Evolutionary conservation across 1,140 invertebrate species (phyloP), one percentile per base, ranked within the genome.

Genomic region (Solen grandis): DNA sequence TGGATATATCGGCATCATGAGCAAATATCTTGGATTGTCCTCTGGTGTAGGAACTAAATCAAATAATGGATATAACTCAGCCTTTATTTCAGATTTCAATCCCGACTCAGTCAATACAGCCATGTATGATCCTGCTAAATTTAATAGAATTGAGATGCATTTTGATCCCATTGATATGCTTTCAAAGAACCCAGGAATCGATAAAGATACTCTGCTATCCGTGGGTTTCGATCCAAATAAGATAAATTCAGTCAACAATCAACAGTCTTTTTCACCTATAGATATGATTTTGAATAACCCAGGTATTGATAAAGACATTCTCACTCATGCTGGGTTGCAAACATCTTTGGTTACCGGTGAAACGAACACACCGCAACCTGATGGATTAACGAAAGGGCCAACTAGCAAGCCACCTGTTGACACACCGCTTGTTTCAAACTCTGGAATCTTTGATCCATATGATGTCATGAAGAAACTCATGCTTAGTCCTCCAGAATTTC

Each of bases 141-240:
- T 63, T 38, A 76, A 76, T 38, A 55, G 66, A 33, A 50, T 50
- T 22, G 46, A 76, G 35, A 16, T 76, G 5, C 41, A 76, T 55
- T 55, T 76, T 46, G 73, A 76, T 35, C 73, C 73, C 8, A 14
- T 66, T 33, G 62, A 76, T 38, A 76, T 76, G 73, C 73, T 76
- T 5, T 25, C 22, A 13, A 52, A 54, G 19, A 76, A 76, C 31
- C 73, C 73, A 29, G 73, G 73, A 25, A 65, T 76, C 25, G 62
- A 63, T 66, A 76, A 76, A 54, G 73, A 50, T 10, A 76, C 50
- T n/a, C 31, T 76, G 8, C 27, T 54, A 25, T 59, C 59, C 19
- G 73, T 52, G 5, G 35, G 41, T 10, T 76, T 76, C 31, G 62
- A 76, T 76, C 60, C 73, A n/a, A n/a, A n/a, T n/a, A n/a, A 55